Evolutionary conservation across 2,113 vertebrate genomes (phyloP), one percentile per base, ranked within the genome.

Genomic region (Cercopithecus mona): DNA sequence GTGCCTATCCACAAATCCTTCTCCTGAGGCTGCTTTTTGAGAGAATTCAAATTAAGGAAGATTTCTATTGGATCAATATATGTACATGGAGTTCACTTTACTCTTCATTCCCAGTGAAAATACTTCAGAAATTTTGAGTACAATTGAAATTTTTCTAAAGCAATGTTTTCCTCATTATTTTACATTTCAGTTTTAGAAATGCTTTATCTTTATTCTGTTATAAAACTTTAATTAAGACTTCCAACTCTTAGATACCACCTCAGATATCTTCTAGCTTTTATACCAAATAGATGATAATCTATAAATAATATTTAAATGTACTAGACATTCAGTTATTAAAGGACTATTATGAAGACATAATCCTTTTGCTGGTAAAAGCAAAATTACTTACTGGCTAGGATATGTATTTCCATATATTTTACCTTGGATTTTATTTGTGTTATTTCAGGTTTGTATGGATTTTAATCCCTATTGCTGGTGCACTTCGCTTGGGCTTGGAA

Each of bases 141-240:
- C 57, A 73, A 75, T 75, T 73, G 80, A 59, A 73, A 81, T 68
- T 40, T 30, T 83, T 90, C 16, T 83, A 59, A 90, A 94, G 35
- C 6, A 57, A 6, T 68, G 27, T 50, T 68, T 84, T 73, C 6
- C 14, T 81, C 27, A 61, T 48, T 55, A 43, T 55, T 84, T 92
- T 78, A 64, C 16, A 70, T 88, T 92, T 94, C 25, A 76, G 12
- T 81, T 85, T 95, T n/a, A 96, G 48, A 88, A 88, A 64, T 32
- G 8, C 3, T 40, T 43, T 82, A 50, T 43, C 40, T n/a, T 75
- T 82, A 88, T 89, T 92, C 70, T 96, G 8, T 35, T 83, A 25
- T 52, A 35, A 84, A 90, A 75, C 40, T 88, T 88, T 30, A 92
- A 70, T 45, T 82, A 72, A 76, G 35, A 73, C 27, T n/a, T 92